Base-by-base conservation (phyloP, 1,140 invertebrate genomes). In the Drosophila auraria region DNA sequence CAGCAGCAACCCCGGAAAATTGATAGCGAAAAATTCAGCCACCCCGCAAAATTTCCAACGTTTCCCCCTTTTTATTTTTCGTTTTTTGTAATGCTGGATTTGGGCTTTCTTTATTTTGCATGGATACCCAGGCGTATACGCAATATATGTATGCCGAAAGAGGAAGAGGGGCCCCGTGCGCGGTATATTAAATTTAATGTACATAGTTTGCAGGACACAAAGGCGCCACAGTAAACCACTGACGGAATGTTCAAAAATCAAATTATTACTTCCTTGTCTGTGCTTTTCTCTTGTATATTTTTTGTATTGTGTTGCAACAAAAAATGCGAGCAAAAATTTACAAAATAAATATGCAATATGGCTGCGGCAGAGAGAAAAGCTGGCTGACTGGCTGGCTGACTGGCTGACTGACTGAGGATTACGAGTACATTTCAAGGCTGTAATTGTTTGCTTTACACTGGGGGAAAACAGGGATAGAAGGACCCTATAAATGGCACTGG, bases 371-470 rank as follows among this genome's bases (percentile, higher is more conserved):
- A 30, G 38, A 54, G 25, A 61, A 62, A 61, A 61, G 56, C 54
- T 75, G 69, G 59, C 65, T 71, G 60, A 20, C 20, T 20, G 20
- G 20, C 20, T 20, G 20, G 1, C 20, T 20, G 20, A 38, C 54
- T 75, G 69, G 59, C 65, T 36, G 17, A n/a, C 30, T 58, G 45
- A 50, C 25, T 27, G 47, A 11, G 49, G 36, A 58, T 38, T 69
- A 66, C 33, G 54, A 57, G 36, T 56, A 69, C 71, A 73, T 65
- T 81, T 81, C 49, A 51, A 68, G 61, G 66, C 65, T 62, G 80
- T 73, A 83, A 83, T 87, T 89, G 76, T 89, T 89, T 83, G 76
- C 69, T 38, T 69, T 40, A 11, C 54, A 57, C 54, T 40, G 33
- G 0, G 9, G 11, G 33, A 36, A 20, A 20, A 20, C 20, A 1